Conservation (phyloP, 2,888 invertebrate species). For the Rhingia campestris region DNA sequence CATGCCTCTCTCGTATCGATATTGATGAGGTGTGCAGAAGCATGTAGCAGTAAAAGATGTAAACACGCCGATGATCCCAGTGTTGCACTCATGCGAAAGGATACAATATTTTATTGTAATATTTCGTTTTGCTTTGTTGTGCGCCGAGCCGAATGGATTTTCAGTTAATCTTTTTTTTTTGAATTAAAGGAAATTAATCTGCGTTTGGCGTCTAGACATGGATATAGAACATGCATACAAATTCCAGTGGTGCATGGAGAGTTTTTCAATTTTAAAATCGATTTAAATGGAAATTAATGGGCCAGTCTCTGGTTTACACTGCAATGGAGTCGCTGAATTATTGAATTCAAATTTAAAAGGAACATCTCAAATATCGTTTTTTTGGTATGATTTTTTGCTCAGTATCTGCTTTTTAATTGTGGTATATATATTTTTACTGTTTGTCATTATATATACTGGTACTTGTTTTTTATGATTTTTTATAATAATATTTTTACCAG, state of each 20-base stretch:
- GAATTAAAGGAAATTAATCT: slow-evolving; percentile 39
- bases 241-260: neutral
- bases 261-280: slow-evolving; percentile 4
- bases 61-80: slow-evolving; percentile 23
- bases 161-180: slow-evolving; percentile 48
- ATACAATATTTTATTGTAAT: slow-evolving; percentile 40
- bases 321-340: no score
- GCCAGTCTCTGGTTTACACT: no score
- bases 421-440: no score
- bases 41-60: slow-evolving; percentile 41
- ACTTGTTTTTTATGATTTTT: no score
- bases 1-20: slow-evolving; percentile 9
- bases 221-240: no score
- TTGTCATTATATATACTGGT: no score
- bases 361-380: no score
- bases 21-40: slow-evolving; percentile 38
- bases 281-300: neutral
- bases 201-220: slow-evolving; percentile 22
- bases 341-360: no score
- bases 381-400: no score
- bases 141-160: slow-evolving; percentile 40
- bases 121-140: slow-evolving; percentile 50
- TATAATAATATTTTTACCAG: no score
- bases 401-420: no score
- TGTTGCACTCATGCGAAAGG: slow-evolving; percentile 42